Evolutionary conservation across 2,888 invertebrate genomes (phyloP).

Genomic region (Quadriops clusia): DNA sequence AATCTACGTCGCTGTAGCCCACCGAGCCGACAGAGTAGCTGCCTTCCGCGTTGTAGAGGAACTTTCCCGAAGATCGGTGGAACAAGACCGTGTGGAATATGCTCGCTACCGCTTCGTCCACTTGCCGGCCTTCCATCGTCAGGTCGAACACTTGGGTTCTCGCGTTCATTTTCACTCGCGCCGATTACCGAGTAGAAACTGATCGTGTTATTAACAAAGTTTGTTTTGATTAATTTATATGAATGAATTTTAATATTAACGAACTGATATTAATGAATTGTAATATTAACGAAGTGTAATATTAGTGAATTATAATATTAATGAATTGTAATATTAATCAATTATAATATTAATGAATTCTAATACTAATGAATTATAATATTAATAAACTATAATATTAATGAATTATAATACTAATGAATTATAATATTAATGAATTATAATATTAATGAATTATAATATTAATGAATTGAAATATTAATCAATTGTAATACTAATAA

Average conservation of each 20-base stretch:
- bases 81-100: slow-evolving; percentile 88
- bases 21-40: slow-evolving; percentile 93
- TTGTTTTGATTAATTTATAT: slow-evolving; percentile 1
- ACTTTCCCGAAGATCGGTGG: slow-evolving; percentile 84
- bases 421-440: too few species aligned
- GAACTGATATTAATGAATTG: background rate
- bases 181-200: slow-evolving; percentile 14
- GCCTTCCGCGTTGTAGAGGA: slow-evolving; percentile 85
- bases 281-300: background rate
- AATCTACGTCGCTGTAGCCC: slow-evolving; percentile 92
- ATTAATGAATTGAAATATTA: too few species aligned
- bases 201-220: slow-evolving; percentile 1
- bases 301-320: background rate
- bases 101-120: slow-evolving; percentile 83
- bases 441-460: too few species aligned
- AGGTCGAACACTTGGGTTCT: slow-evolving; percentile 69
- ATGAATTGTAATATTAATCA: too few species aligned
- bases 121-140: slow-evolving; percentile 81
- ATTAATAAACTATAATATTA: too few species aligned
- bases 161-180: slow-evolving; percentile 74
- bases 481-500: too few species aligned
- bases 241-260: background rate
- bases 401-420: too few species aligned
- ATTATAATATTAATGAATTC: too few species aligned
- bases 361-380: too few species aligned